phyloP scores from a whole-genome alignment of 2,113 vertebrate genomes.

The Echinops telfairi region DNA sequence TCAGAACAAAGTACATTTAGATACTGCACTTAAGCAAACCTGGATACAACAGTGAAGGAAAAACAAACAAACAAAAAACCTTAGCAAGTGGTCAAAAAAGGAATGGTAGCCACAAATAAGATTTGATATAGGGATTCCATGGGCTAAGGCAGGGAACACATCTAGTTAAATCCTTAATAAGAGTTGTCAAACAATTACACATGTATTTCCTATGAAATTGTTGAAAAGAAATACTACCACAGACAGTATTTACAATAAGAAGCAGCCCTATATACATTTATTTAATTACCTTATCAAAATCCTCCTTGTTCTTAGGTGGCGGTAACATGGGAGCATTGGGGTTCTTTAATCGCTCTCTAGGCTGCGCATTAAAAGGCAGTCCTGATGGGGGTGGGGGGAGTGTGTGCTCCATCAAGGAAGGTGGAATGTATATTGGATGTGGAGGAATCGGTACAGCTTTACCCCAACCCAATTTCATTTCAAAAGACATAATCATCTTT shows the following conservation, averaged over 20 bases:
- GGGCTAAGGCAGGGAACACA: conserved; percentile 88
- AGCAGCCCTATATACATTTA: conserved; percentile 86
- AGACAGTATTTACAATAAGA: conserved; percentile 87
- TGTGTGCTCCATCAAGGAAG: conserved; percentile 99
- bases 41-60: conserved; percentile 85
- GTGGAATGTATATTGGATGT: conserved; percentile 99
- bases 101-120: conserved; percentile 82
- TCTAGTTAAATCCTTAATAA: conserved; percentile 81
- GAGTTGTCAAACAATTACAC: conserved; percentile 85
- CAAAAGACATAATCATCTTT: conserved; percentile 99
- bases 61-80: conserved; percentile 72
- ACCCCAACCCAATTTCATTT: conserved; percentile 99
- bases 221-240: conserved; percentile 86
- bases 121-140: conserved; percentile 84
- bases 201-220: conserved; percentile 85
- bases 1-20: conserved; percentile 84
- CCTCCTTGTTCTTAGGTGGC: conserved; percentile 99
- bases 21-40: conserved; percentile 86
- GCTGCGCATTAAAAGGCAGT: conserved; percentile 99
- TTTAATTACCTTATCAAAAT: conserved; percentile 99
- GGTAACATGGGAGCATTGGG: conserved; percentile 96
- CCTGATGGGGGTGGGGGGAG: conserved; percentile 98
- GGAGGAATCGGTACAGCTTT: conserved; percentile 99
- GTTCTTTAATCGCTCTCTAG: conserved; percentile 97
- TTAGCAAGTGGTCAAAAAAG: conserved; percentile 83